These are phyloP conservation scores for Dipodomys ordii DNA, from an alignment of 2,113 vertebrate species.

Conservation along the genomic window DNA sequence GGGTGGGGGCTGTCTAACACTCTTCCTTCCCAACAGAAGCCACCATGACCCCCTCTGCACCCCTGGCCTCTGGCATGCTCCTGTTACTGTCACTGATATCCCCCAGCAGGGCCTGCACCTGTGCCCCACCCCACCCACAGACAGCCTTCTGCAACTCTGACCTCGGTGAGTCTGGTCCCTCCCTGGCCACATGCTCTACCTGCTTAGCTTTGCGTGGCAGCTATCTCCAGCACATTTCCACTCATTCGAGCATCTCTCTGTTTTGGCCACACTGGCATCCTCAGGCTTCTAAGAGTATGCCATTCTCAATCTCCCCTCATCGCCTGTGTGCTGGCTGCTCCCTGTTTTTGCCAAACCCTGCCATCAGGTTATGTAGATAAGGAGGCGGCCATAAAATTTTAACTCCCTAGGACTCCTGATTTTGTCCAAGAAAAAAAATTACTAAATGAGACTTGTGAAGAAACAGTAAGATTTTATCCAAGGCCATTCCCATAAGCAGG, in stretches of 20 bases:
- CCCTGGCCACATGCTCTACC: no score
- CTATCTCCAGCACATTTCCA: background rate
- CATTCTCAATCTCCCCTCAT: background rate
- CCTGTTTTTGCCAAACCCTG: background rate
- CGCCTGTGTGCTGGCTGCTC: slow-evolving; percentile 9
- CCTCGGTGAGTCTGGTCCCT: slow-evolving; percentile 77
- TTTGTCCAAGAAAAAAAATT: background rate
- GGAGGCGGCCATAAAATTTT: background rate
- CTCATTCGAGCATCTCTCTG: background rate
- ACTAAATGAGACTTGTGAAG: background rate
- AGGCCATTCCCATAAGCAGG: background rate
- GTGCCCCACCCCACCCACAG: slow-evolving; percentile 82
- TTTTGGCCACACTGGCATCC: background rate
- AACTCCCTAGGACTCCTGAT: background rate
- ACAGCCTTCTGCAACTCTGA: slow-evolving; percentile 79
- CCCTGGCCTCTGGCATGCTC: slow-evolving; percentile 64
- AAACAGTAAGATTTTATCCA: background rate
- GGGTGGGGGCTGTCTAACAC: background rate
- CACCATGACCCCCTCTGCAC: slow-evolving; percentile 55
- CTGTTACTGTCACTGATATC: slow-evolving; percentile 65
- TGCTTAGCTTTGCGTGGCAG: background rate
- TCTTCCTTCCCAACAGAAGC: background rate
- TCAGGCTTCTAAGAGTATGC: background rate
- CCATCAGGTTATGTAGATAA: background rate
- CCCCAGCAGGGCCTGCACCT: slow-evolving; percentile 79